These are phyloP conservation scores for Oxyruncus cristatus DNA, from an alignment of 2,113 vertebrate species.

Conservation along the genomic window DNA sequence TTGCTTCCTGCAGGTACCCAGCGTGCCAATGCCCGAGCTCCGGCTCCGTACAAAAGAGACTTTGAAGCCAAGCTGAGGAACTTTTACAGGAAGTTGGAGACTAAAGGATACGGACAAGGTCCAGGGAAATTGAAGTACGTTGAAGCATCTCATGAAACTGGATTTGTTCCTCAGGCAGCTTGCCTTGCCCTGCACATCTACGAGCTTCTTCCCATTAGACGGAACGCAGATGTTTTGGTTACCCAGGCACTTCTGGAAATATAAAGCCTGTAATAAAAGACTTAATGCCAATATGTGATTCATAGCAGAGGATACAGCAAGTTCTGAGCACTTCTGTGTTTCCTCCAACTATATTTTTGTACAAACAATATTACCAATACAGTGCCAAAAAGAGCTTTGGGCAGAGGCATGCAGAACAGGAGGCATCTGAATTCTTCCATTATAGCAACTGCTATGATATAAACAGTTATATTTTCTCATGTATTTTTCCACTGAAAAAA, in stretches of 20 bases:
- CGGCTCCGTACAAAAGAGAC: conserved; percentile 96
- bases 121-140: conserved; percentile 96
- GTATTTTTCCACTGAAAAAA: background rate
- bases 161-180: background rate
- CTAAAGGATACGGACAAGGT: conserved; percentile 97
- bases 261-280: background rate
- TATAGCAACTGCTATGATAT: background rate
- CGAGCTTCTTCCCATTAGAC: background rate
- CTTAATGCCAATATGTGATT: background rate
- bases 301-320: background rate
- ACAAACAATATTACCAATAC: background rate
- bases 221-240: conserved; percentile 1
- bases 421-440: background rate
- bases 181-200: background rate
- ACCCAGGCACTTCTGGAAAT: background rate
- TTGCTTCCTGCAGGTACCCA: conserved; percentile 85
- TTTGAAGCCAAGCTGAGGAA: conserved; percentile 99
- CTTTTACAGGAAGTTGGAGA: conserved; percentile 98
- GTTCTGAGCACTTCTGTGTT: background rate
- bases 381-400: background rate
- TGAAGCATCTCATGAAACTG: background rate
- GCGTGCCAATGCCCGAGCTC: conserved; percentile 93
- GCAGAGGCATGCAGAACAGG: background rate
- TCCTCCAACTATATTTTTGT: background rate
- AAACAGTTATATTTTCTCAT: background rate